phyloP scores from a whole-genome alignment of 2,888 invertebrate genomes.

The Pilophorus perplexus region DNA sequence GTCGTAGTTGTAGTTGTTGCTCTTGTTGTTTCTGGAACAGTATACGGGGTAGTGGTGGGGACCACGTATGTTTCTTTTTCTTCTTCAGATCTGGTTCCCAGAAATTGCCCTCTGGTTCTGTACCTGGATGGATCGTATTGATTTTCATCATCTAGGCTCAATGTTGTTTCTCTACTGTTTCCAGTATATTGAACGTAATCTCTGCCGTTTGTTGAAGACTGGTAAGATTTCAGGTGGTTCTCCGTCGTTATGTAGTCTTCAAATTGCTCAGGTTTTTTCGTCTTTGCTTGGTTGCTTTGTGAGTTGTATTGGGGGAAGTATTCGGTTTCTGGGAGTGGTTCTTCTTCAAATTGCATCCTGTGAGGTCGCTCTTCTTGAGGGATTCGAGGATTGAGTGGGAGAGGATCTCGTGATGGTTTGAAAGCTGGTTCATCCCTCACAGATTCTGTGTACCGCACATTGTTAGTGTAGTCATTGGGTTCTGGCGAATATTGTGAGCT shows the following conservation, averaged over 20 bases:
- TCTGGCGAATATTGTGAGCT: background rate
- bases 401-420: background rate
- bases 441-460: slow-evolving; percentile 1
- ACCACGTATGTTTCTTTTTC: background rate
- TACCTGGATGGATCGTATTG: slow-evolving; percentile 7
- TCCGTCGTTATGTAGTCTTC: slow-evolving; percentile 26
- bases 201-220: background rate
- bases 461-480: slow-evolving; percentile 2
- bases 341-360: background rate
- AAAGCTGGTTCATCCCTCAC: background rate
- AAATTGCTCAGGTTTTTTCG: background rate
- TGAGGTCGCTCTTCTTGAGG: background rate
- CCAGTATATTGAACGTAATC: background rate
- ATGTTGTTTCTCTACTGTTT: background rate
- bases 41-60: slow-evolving; percentile 12
- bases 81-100: background rate
- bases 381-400: background rate
- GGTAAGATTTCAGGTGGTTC: slow-evolving; percentile 1
- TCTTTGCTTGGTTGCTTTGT: background rate
- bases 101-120: slow-evolving; percentile 2
- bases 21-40: slow-evolving; percentile 31
- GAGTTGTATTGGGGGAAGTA: slow-evolving; percentile 4
- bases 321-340: background rate
- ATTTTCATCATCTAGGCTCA: slow-evolving; percentile 3
- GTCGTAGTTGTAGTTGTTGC: no score